Conservation (phyloP, 2,888 invertebrate genomes). For the Drosophila yooni region DNA sequence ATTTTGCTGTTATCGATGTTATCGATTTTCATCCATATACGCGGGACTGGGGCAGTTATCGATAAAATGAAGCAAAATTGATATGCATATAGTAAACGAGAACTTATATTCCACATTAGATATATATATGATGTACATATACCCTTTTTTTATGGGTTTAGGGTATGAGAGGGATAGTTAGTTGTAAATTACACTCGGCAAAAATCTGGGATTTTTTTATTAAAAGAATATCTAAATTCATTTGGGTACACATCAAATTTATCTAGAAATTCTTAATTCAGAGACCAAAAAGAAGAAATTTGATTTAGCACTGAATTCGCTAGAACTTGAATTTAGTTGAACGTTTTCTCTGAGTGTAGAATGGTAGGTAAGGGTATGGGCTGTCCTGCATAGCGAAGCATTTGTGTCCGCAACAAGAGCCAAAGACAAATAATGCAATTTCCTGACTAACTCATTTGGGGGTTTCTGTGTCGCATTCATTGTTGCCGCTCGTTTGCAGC, state of each 20-base stretch:
- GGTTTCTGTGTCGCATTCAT: slow-evolving; percentile 39
- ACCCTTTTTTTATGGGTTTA: background rate
- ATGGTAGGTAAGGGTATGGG: background rate
- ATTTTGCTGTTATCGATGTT: background rate
- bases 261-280: background rate
- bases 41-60: background rate
- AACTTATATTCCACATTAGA: background rate
- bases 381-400: slow-evolving; percentile 7
- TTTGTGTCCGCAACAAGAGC: slow-evolving; percentile 68
- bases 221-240: background rate
- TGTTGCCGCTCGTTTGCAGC: slow-evolving; percentile 27
- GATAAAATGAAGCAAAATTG: background rate
- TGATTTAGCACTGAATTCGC: background rate
- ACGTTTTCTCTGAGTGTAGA: background rate
- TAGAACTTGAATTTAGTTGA: background rate
- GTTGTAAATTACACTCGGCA: background rate
- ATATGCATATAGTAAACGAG: background rate
- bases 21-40: background rate
- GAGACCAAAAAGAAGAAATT: background rate
- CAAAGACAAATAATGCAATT: slow-evolving; percentile 81
- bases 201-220: fast-evolving
- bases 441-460: slow-evolving; percentile 79
- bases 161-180: background rate
- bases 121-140: too few relatives aligned
- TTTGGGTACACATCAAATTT: background rate